phyloP scores from a whole-genome alignment of 2,113 vertebrate genomes.

The Tychaedon coryphoeus region DNA sequence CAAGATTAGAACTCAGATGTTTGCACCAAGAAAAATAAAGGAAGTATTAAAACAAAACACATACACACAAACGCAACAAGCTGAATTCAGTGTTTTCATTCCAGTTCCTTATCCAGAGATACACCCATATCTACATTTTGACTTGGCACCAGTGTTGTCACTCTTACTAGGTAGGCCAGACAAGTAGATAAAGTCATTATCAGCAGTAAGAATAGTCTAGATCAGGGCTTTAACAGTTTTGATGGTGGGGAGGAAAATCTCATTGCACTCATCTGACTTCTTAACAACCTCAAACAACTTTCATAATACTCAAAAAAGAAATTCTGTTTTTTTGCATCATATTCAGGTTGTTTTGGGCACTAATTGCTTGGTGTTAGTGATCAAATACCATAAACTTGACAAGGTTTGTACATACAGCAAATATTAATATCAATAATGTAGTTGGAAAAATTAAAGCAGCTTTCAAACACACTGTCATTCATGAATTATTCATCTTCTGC shows the following conservation, averaged over 20 bases:
- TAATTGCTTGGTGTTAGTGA: not conserved
- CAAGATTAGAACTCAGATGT: not conserved
- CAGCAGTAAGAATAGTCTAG: not conserved
- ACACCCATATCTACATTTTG: not conserved
- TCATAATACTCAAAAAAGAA: not conserved
- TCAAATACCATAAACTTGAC: not conserved
- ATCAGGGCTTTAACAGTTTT: not conserved
- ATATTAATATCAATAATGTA: not conserved
- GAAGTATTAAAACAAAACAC: not conserved
- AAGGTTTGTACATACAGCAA: not conserved
- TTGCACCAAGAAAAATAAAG: not conserved
- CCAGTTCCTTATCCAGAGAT: not conserved
- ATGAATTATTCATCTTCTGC: not conserved
- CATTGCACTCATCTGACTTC: not conserved
- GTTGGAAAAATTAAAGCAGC: not conserved
- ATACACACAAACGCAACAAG: not conserved
- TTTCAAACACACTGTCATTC: not conserved
- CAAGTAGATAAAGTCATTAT: not conserved
- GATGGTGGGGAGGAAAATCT: accelerated
- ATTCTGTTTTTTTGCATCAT: not conserved
- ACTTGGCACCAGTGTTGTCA: not conserved
- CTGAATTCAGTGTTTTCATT: not conserved
- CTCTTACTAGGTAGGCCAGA: not conserved
- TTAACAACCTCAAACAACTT: not conserved
- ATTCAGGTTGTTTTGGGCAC: not conserved